These are phyloP conservation scores for Synanthedon formicaeformis DNA, from an alignment of 2,888 invertebrate genomes.

Conservation along the genomic window DNA sequence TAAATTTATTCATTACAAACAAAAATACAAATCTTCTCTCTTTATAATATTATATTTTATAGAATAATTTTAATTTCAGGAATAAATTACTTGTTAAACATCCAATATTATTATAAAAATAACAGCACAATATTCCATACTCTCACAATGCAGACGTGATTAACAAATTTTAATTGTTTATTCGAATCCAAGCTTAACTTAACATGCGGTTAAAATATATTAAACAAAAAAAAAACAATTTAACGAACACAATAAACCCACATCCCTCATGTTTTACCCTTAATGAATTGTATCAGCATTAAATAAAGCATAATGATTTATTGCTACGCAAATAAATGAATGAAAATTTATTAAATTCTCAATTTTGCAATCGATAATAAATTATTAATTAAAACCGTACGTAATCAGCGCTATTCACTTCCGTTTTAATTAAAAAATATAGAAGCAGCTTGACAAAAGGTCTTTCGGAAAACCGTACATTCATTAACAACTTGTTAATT, in stretches of 20 bases:
- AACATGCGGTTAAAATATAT: background rate
- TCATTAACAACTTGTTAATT: background rate
- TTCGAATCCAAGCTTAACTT: background rate
- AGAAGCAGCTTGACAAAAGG: background rate
- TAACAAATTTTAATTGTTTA: background rate
- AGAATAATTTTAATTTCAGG: no score
- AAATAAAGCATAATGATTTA: background rate
- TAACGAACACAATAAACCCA: background rate
- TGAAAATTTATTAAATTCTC: no score
- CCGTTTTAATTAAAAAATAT: background rate
- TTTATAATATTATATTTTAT: no score
- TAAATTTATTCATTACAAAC: no score
- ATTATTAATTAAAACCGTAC: no score
- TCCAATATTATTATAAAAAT: no score
- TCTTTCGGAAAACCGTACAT: background rate
- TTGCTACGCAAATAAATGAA: background rate
- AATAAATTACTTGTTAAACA: no score
- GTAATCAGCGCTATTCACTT: background rate
- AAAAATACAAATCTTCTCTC: no score
- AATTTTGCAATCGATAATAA: no score
- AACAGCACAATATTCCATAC: no score
- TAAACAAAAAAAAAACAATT: background rate
- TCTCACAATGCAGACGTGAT: background rate
- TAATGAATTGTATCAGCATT: background rate
- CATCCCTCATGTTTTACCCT: no score